phyloP scores from a whole-genome alignment of 1,140 invertebrate species.

The Penaeus vannamei region DNA sequence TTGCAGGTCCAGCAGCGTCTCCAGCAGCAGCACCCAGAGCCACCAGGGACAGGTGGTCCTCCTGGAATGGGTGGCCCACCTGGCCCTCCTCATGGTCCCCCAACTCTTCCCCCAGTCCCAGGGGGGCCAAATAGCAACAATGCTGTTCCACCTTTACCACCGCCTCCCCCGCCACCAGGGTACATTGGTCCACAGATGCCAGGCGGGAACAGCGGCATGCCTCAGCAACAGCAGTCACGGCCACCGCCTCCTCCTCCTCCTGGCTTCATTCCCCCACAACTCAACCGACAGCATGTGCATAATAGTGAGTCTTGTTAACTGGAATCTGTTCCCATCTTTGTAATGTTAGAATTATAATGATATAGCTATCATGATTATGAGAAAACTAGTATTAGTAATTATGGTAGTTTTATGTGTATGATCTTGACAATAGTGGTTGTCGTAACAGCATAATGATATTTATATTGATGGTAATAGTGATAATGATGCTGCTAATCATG shows the following conservation, averaged over 20 bases:
- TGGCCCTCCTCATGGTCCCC: not conserved
- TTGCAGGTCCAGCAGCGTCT: conserved; percentile 54
- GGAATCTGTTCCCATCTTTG: too few species aligned
- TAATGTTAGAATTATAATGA: too few species aligned
- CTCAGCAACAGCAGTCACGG: conserved; percentile 7
- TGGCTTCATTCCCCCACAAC: conserved; percentile 53
- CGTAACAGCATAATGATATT: too few species aligned
- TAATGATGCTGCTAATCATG: too few species aligned
- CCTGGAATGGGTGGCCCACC: conserved; percentile 9
- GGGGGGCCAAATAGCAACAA: conserved; percentile 33
- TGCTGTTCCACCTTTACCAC: conserved; percentile 36
- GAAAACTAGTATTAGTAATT: too few species aligned
- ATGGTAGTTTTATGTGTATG: too few species aligned
- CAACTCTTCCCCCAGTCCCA: not conserved
- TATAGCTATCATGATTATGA: too few species aligned
- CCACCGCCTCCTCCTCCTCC: conserved; percentile 55
- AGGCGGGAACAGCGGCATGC: conserved; percentile 4
- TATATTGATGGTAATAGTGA: too few species aligned
- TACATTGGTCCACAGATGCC: conserved; percentile 28
- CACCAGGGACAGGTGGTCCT: conserved; percentile 35
- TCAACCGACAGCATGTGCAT: conserved; percentile 44
- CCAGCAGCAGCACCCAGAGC: conserved; percentile 51
- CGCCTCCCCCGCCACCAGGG: conserved; percentile 49
- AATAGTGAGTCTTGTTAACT: conserved; percentile 38
- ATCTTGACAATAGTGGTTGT: too few species aligned